Base-by-base conservation (phyloP, 2,888 invertebrate genomes). In the Polydrusus cervinus region DNA sequence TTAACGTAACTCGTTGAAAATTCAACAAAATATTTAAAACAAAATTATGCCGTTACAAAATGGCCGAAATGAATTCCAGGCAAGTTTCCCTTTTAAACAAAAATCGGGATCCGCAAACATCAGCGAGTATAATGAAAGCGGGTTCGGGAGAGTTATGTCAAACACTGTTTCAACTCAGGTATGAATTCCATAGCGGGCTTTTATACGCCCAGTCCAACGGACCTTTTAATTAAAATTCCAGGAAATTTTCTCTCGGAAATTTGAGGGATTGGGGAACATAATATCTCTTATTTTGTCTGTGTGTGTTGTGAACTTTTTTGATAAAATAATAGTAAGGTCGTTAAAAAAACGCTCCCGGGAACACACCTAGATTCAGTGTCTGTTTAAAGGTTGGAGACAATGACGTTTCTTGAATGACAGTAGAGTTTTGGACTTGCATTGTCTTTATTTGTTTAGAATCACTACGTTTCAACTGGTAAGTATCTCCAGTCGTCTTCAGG, bases 181-280 rank as follows among this genome's bases (percentile, higher is more conserved):
- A 85, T 85, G 85, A 85, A 85, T 85, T 85, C 85, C 85, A 84
- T 84, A 84, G 84, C 85, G 84, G 83, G 83, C 83, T 85, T 84
- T 83, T 74, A 74, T 74, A 61, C 60, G 55, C 74, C 74, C 69
- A 25, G 64, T 55, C 62, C 70, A 60, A 71, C 61, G 61, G 53
- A 75, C 71, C 61, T 60, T 71, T 75, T 75, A 75, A 75, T 75
- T 75, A 75, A 75, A 75, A 75, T 75, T 75, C 79, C 78, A 10
- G 70, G 57, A 30, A 38, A 64, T 10, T 47, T 25, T 45, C 34
- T 6, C 43, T 40, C 8, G 61, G 61, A 61, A 61, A 18, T 20
- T 61, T 14, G 61, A 40, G 61, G 38, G 13, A 16, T 10, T 11
- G 18, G 6, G 20, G 61, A 16, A 16, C n/a, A n/a, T 43, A 40